A percentile compares a stretch with the other conserved stretches of the same genome.
Evolutionary conservation across 92 coral and sea anemone genomes (phyloP).

Genomic region (Virgularia gustaviana): DNA sequence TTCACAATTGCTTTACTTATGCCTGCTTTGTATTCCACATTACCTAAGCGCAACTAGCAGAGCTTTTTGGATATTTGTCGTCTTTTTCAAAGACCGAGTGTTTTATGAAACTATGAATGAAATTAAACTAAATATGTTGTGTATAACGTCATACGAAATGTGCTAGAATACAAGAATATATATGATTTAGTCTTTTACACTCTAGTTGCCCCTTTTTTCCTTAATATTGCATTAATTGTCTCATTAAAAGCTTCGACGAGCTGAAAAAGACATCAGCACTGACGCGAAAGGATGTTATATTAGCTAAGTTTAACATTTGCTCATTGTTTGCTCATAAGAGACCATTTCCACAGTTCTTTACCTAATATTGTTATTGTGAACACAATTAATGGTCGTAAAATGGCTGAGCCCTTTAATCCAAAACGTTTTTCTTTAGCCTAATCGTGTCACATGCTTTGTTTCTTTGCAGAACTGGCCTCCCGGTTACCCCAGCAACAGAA

Average conservation of each 20-base stretch:
- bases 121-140: too few species aligned
- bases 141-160: too few species aligned
- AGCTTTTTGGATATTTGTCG: too few species aligned
- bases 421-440: neutral
- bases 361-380: conserved; percentile 30
- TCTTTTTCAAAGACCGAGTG: too few species aligned
- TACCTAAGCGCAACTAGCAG: too few species aligned
- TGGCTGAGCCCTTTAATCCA: conserved; percentile 19
- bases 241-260: conserved; percentile 16
- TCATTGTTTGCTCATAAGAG: conserved; percentile 26
- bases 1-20: too few species aligned
- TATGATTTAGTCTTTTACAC: too few species aligned
- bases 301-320: conserved; percentile 5
- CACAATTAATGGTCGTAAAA: conserved; percentile 5
- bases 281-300: conserved; percentile 26
- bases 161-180: too few species aligned
- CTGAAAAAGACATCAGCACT: neutral
- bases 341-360: conserved; percentile 1
- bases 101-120: too few species aligned
- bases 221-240: conserved; percentile 24
- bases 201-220: neutral
- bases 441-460: conserved; percentile 1
- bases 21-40: too few species aligned
- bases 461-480: neutral
- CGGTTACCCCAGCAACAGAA: too few species aligned